phyloP scores from a whole-genome alignment of 35 echinoderm and acorn worm species.

The Stichopus chloronotus region DNA sequence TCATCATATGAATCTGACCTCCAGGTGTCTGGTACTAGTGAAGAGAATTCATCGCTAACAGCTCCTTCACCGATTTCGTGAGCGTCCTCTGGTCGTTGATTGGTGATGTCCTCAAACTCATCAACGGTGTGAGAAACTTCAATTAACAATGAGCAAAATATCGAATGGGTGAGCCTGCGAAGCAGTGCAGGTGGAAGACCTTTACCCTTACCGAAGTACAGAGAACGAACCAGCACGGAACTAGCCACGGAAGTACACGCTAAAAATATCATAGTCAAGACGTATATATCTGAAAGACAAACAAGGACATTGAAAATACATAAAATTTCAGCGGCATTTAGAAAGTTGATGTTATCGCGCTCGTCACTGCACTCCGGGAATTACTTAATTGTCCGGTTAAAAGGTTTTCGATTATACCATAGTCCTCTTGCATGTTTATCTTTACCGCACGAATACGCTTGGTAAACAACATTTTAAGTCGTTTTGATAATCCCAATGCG shows the following conservation, averaged over 20 bases:
- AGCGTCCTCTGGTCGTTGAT: not conserved
- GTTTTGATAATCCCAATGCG: no score
- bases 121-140: conserved; percentile 11
- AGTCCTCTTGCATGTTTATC: not conserved
- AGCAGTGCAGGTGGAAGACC: not conserved
- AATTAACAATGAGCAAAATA: conserved; percentile 1
- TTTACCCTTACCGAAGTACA: conserved; percentile 51
- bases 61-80: not conserved
- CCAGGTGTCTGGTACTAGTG: not conserved
- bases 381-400: no score
- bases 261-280: conserved; percentile 43
- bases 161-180: conserved; percentile 21
- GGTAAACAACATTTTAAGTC: not conserved
- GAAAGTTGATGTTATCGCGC: not conserved
- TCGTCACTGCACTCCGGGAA: not conserved
- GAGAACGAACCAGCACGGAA: conserved; percentile 33
- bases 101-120: not conserved
- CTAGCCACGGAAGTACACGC: conserved; percentile 24
- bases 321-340: not conserved
- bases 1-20: not conserved
- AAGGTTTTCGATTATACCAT: no score
- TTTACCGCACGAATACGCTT: not conserved
- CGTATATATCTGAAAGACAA: conserved; percentile 17
- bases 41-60: not conserved
- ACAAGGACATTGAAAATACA: not conserved